Evolutionary conservation across 2,113 vertebrate species (phyloP).

Genomic region (Channa maculata): DNA sequence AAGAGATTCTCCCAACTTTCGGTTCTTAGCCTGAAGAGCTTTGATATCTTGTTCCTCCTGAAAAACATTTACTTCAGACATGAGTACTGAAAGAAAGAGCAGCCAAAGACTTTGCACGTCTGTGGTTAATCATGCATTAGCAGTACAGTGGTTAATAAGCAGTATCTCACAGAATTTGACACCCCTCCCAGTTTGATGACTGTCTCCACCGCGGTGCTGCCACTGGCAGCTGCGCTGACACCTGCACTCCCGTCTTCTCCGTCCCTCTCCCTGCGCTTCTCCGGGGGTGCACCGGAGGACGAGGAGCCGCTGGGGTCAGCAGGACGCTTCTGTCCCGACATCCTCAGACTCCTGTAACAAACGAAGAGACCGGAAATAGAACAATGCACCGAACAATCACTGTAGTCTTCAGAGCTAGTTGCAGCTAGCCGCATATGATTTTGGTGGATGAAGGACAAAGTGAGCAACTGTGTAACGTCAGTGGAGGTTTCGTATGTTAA

Average conservation of each 20-base stretch:
- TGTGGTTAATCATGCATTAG: not conserved
- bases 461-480: not conserved
- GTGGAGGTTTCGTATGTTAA: not conserved
- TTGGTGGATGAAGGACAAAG: not conserved
- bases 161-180: conserved; percentile 88
- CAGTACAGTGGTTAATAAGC: not conserved
- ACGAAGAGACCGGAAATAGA: not conserved
- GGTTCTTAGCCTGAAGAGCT: conserved; percentile 94
- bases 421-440: not conserved
- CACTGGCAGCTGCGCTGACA: conserved; percentile 81
- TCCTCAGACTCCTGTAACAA: conserved; percentile 70
- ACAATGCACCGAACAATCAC: too few relatives aligned
- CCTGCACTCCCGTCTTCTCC: conserved; percentile 83
- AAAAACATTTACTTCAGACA: conserved; percentile 3
- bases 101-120: not conserved
- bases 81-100: not conserved
- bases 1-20: conserved; percentile 93
- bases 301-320: conserved; percentile 85
- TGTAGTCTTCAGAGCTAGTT: too few relatives aligned
- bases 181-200: conserved; percentile 95
- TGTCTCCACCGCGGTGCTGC: conserved; percentile 94
- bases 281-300: conserved; percentile 85
- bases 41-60: conserved; percentile 97
- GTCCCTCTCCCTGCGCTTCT: conserved; percentile 92
- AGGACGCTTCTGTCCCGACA: conserved; percentile 92